Conservation (phyloP, 1,140 invertebrate species). For the Plodia interpunctella region DNA sequence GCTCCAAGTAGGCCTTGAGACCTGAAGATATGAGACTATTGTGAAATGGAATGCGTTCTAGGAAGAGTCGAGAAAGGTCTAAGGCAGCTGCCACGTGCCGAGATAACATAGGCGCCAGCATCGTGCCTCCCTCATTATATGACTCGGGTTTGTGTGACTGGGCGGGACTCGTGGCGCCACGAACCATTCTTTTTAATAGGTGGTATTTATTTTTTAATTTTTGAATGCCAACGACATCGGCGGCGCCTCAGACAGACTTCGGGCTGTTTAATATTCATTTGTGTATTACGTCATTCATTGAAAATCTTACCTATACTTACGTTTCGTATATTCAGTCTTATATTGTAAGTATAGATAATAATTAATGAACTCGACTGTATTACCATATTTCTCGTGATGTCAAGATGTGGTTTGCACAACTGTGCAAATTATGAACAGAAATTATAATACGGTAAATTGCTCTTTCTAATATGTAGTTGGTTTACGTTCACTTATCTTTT, state of each 20-base stretch:
- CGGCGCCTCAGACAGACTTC: background rate
- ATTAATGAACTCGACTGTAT: background rate
- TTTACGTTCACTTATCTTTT: background rate
- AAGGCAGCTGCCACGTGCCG: slow-evolving; percentile 51
- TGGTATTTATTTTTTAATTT: background rate
- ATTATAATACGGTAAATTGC: background rate
- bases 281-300: background rate
- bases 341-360: background rate
- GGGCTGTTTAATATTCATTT: background rate
- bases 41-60: slow-evolving; percentile 38
- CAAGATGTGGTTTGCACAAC: background rate
- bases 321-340: background rate
- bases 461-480: background rate
- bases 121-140: slow-evolving; percentile 25
- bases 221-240: background rate
- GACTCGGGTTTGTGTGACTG: slow-evolving; percentile 33
- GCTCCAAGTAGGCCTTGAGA: slow-evolving; percentile 2
- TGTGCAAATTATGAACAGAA: background rate
- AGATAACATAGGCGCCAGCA: slow-evolving; percentile 61
- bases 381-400: background rate
- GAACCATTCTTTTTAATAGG: background rate
- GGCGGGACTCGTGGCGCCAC: slow-evolving; percentile 37
- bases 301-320: background rate
- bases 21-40: slow-evolving; percentile 21
- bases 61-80: slow-evolving; percentile 41